A percentile compares a stretch with the other conserved stretches of the same genome.
These are phyloP conservation scores for Heliothis subflexa DNA, from an alignment of 1,140 invertebrate genomes.

Conservation along the genomic window DNA sequence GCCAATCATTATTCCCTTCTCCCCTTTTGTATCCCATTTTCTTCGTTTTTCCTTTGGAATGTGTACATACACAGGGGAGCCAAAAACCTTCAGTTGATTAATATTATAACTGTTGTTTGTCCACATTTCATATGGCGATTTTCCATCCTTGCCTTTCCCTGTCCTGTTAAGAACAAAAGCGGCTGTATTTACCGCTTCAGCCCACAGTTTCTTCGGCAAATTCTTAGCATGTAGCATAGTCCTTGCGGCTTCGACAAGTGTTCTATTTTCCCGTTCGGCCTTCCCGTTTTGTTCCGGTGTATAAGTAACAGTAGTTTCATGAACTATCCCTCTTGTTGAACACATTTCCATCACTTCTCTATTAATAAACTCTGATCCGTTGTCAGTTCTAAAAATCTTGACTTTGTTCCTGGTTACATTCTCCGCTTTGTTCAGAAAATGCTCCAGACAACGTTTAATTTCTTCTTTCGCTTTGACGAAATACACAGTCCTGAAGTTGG, in stretches of 20 bases:
- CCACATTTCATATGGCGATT: neutral
- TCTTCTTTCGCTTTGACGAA: constrained; percentile 77
- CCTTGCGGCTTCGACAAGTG: neutral
- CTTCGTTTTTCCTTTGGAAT: neutral
- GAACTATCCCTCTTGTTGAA: neutral
- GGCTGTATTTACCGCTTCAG: neutral
- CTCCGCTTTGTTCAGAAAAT: too few relatives aligned
- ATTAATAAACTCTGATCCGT: neutral
- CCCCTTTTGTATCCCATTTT: neutral
- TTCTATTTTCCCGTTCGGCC: neutral
- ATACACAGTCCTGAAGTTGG: constrained; percentile 62
- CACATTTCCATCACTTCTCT: neutral
- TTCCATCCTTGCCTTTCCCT: neutral
- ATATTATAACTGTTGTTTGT: neutral
- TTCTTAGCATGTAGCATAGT: neutral
- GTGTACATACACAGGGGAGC: neutral
- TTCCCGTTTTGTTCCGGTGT: neutral
- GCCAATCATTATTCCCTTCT: neutral
- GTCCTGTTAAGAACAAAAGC: neutral
- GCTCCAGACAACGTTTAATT: constrained; percentile 54
- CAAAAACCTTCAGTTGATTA: neutral
- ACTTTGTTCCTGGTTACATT: neutral
- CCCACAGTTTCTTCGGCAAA: too few relatives aligned
- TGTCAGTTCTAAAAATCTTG: neutral
- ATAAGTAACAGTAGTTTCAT: neutral